Conservation (phyloP, 2,888 invertebrate species). For the Eupelmus urozonus region DNA sequence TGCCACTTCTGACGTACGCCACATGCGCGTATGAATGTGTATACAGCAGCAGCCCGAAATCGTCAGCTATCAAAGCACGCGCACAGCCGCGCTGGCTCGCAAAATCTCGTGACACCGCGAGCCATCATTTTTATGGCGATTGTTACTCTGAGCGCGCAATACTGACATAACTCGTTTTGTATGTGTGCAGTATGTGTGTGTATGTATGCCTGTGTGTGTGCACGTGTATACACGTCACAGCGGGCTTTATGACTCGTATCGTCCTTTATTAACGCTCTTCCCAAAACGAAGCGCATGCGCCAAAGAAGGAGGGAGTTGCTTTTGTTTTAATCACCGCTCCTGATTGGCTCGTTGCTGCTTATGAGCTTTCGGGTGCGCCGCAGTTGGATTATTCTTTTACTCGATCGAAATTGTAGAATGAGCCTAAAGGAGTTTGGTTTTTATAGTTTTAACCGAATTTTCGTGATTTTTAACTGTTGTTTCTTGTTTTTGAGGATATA, state of each 20-base stretch:
- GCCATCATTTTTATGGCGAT: slow-evolving; percentile 34
- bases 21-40: no score
- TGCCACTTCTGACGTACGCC: no score
- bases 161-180: no score
- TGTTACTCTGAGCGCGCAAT: slow-evolving; percentile 2
- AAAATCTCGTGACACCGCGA: slow-evolving; percentile 13
- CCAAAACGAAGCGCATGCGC: background rate
- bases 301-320: background rate
- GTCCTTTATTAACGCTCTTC: slow-evolving; percentile 44
- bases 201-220: background rate
- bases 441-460: no score
- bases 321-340: slow-evolving; percentile 23
- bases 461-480: no score
- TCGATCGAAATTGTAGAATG: no score
- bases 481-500: no score
- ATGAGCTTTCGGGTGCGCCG: background rate
- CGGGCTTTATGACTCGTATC: slow-evolving; percentile 31
- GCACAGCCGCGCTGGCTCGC: background rate
- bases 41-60: background rate
- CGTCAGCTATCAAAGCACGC: background rate
- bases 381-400: background rate
- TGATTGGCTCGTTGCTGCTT: slow-evolving; percentile 39
- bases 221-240: background rate
- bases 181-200: background rate
- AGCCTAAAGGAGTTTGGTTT: no score